Evolutionary conservation across 2,797 vertebrate species (phyloP).

Genomic region (Lacerta bilineata): DNA sequence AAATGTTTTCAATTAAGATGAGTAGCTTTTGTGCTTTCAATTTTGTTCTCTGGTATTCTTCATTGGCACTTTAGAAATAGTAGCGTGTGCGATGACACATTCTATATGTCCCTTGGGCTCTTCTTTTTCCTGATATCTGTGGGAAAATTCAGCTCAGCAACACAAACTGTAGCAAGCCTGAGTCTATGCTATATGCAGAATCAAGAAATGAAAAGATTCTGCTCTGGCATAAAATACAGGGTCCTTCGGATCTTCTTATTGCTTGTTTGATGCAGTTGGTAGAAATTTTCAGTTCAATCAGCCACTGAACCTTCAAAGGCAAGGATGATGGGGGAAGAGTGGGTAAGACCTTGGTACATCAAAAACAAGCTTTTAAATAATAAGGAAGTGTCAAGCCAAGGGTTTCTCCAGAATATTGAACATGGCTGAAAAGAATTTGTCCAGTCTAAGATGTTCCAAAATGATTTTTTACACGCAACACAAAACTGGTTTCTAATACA

Average conservation of each 20-base stretch:
- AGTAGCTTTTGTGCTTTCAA: background rate
- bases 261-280: conserved; percentile 64
- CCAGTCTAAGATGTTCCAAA: conserved; percentile 59
- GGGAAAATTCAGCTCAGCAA: background rate
- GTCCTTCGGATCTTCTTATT: conserved; percentile 64
- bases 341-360: conserved; percentile 70
- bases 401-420: conserved; percentile 65
- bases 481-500: conserved; percentile 58
- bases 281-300: conserved; percentile 74
- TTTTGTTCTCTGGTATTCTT: background rate
- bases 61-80: background rate
- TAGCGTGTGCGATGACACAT: background rate
- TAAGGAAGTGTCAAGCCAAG: conserved; percentile 67
- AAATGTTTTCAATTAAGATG: background rate
- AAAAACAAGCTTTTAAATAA: conserved; percentile 76
- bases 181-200: conserved; percentile 41
- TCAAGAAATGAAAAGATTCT: background rate
- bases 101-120: background rate
- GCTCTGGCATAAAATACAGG: conserved; percentile 50
- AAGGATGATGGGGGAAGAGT: conserved; percentile 61
- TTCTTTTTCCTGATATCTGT: background rate
- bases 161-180: conserved; percentile 2
- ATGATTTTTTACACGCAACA: conserved; percentile 66
- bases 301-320: conserved; percentile 71
- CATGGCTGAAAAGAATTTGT: conserved; percentile 33